These are phyloP conservation scores for Lophotriccus pileatus DNA, from an alignment of 2,797 vertebrate genomes.

Conservation along the genomic window DNA sequence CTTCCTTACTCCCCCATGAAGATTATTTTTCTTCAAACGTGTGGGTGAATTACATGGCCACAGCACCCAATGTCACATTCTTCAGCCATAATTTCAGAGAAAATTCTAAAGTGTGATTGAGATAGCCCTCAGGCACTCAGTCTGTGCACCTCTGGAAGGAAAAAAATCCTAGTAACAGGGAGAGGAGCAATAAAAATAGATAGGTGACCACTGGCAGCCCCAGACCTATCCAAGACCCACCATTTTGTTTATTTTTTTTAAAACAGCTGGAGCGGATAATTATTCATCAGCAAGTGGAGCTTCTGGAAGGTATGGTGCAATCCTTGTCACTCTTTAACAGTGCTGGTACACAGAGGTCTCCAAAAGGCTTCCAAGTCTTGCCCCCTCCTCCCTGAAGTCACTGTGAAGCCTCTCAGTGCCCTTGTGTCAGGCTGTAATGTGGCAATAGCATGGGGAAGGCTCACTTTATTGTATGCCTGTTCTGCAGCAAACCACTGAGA, in stretches of 20 bases:
- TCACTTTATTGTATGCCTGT: background rate
- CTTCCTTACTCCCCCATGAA: background rate
- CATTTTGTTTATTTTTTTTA: background rate
- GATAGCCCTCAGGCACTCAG: background rate
- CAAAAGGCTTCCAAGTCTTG: background rate
- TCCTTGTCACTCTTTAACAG: background rate
- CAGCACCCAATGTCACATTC: background rate
- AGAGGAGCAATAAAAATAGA: background rate
- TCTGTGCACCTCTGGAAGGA: background rate
- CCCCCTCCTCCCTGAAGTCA: background rate
- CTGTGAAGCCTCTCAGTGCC: background rate
- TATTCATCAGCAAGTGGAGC: slow-evolving; percentile 95
- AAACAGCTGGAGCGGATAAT: slow-evolving; percentile 91
- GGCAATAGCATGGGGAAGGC: background rate
- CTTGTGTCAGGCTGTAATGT: background rate
- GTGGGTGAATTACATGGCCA: background rate
- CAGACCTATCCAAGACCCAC: background rate
- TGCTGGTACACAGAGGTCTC: background rate
- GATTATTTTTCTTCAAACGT: background rate
- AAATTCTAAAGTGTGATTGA: background rate
- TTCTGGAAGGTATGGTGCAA: slow-evolving; percentile 85
- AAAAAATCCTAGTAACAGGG: background rate
- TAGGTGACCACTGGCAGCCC: background rate
- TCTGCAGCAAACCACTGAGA: background rate
- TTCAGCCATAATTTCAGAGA: background rate